Evolutionary conservation across 1,140 invertebrate species (phyloP), one percentile per base, ranked within the genome.

Genomic region (Ceratoteleas bidentatus): DNA sequence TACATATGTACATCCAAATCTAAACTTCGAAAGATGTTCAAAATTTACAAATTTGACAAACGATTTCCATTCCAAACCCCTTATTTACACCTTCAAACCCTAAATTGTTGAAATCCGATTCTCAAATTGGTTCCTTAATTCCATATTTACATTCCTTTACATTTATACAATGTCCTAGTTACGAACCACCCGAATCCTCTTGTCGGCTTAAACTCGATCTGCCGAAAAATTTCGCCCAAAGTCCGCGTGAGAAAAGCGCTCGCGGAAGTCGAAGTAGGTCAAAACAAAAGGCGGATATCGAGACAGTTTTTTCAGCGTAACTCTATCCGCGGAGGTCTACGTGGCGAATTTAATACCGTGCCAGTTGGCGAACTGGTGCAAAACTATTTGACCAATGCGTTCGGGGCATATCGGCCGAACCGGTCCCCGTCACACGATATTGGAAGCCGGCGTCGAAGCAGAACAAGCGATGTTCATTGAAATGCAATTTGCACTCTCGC

Each of bases 341-440:
- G 62, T 15, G 61, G 60, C 73, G 32, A 79, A 79, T 73, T 73
- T 68, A 73, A 79, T 73, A 79, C 57, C 68, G 56, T 68, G 60
- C 61, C 68, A 73, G 62, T 78, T 61, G 75, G 66, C 6, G 65
- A 69, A 57, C 58, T 14, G 6, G 58, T 13, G 52, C 53, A 70
- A 52, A 70, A 65, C 52, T 62, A 65, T 78, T 78, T 70, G 24
- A 50, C 49, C 64, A 36, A 34, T 36, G 43, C 10, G 70, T 65
- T 57, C 70, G 36, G 53, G 15, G 34, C 52, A 36, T 62, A 65
- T 70, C 43, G 32, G n/a, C 43, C 49, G 47, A 70, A 78, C 74
- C 65, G 74, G 74, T 77, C 38, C 57, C 52, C 47, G 65, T 77
- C 74, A 64, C 65, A 69, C 49, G 50, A 62, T 62, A 68, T 65